Evolutionary conservation across 37 sponge, comb jelly and placozoan species (phyloP).

Genomic region (Geodia barretti): DNA sequence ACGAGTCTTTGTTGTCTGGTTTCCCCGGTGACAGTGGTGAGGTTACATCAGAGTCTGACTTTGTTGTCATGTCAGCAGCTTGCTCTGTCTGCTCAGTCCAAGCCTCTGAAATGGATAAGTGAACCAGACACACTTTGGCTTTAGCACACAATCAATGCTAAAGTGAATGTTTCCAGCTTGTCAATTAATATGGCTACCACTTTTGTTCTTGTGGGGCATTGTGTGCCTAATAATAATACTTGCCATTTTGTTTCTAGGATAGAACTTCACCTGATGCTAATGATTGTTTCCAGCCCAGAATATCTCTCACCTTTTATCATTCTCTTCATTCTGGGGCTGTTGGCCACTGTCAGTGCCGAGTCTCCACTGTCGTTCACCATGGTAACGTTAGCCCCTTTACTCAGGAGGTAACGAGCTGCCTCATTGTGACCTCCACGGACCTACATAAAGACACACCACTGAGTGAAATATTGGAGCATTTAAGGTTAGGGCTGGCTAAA

Average conservation of each 20-base stretch:
- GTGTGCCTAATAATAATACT: not conserved
- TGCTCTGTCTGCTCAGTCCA: conserved; percentile 72
- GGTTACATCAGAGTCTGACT: not conserved
- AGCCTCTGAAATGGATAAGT: conserved; percentile 57
- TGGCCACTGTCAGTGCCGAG: conserved; percentile 80
- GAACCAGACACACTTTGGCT: not conserved
- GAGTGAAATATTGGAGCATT: too few species aligned
- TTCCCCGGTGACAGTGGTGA: conserved; percentile 5
- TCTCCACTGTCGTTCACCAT: conserved; percentile 72
- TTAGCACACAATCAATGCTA: too few species aligned
- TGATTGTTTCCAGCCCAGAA: not conserved
- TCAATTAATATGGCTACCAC: too few species aligned
- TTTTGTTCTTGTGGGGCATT: not conserved
- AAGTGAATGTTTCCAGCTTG: too few species aligned
- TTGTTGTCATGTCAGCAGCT: not conserved
- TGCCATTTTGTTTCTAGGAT: too few species aligned
- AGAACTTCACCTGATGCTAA: too few species aligned
- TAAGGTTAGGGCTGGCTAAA: too few species aligned
- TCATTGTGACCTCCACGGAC: conserved; percentile 73
- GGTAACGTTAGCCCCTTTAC: conserved; percentile 81
- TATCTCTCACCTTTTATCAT: conserved; percentile 63
- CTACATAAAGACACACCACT: conserved; percentile 37
- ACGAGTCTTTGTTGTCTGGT: conserved; percentile 12
- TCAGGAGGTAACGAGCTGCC: conserved; percentile 58
- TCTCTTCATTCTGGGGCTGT: conserved; percentile 52